Base-by-base conservation (phyloP, 2,113 vertebrate genomes). In the Lasiurus borealis region DNA sequence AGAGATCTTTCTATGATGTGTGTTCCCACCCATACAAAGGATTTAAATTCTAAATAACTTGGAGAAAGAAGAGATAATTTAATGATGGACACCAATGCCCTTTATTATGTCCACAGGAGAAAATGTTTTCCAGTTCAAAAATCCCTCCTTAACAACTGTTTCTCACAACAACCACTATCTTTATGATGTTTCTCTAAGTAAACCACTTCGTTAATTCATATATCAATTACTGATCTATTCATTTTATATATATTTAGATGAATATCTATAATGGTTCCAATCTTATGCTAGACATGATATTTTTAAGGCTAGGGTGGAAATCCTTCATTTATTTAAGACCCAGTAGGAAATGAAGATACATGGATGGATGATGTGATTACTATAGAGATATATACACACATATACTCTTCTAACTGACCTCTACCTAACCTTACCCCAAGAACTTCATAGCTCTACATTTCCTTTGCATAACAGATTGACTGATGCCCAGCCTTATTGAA, bases 31-130 rank as follows among this genome's bases (percentile, higher is more conserved):
- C 12, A 19, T 59, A 44, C 29, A n/a, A 54, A 73, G 44, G 44
- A 3, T 77, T 78, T 77, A 44, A 77, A 71, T 78, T 71, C 9
- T 48, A 88, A 88, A 66, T 54, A 82, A 81, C 23, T 54, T 31
- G 66, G 72, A 94, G 64, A 54, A 54, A 75, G 44, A 62, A 62
- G 82, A 90, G 62, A 14, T 52, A 34, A 12, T 18, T 73, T 59
- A 16, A 10, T 73, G 29, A 34, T 54, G 23, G 23, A 10, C 46
- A 86, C 27, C 4, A 8, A 19, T n/a, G 11, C 50, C 68, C 50
- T 90, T 36, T 16, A 54, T 48, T 13, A 44, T 36, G 54, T 10
- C 19, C 78, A 27, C 0, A 12, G 25, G 5, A 6, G 7, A 50
- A 29, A 75, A 52, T 52, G 3, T 4, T 85, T 71, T 34, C 59